Evolutionary conservation across 2,113 vertebrate species (phyloP), one percentile per base, ranked within the genome.

Genomic region (Oceanodroma tethys): DNA sequence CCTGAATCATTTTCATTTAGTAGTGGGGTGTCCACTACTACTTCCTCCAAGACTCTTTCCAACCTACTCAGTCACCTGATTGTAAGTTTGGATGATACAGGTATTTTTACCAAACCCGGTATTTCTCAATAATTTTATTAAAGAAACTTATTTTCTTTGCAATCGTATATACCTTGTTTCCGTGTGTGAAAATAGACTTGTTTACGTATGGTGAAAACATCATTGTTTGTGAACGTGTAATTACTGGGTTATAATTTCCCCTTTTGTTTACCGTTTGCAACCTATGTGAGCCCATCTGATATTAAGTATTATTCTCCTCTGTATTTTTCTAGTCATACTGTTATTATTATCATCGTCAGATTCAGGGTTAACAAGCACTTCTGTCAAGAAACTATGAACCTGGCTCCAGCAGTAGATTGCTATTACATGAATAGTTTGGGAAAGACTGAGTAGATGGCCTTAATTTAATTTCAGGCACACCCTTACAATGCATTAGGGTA

Each of bases 401-500:
- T 94, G 92, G 60, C 72, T 94, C 71, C 81, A 95, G 92, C 58
- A 79, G 60, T 56, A 59, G 22, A 73, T 56, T 93, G 78, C 91
- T 93, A 16, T 78, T 87, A 71, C 92, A 80, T 48, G 63, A 90
- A 89, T 53, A 45, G n/a, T 88, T 95, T 94, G 95, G 76, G 94
- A 98, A 97, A 81, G 81, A 90, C 68, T 47, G 58, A 85, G 32
- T 67, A 65, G 43, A 81, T 75, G 59, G 59, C 65, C 52, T 73
- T 87, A 85, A 78, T 95, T 96, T 91, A 81, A 96, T 96, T 94
- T 96, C 59, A 55, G 34, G 66, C 65, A 74, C 75, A 81, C 87
- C 68, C 86, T 95, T 93, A 95, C 94, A 86, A 29, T 67, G 74
- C 59, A 38, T 91, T 66, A 70, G 60, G 26, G 48, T 80, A 85